Base-by-base conservation (phyloP, 2,888 invertebrate species). In the Aporophyla lueneburgensis region DNA sequence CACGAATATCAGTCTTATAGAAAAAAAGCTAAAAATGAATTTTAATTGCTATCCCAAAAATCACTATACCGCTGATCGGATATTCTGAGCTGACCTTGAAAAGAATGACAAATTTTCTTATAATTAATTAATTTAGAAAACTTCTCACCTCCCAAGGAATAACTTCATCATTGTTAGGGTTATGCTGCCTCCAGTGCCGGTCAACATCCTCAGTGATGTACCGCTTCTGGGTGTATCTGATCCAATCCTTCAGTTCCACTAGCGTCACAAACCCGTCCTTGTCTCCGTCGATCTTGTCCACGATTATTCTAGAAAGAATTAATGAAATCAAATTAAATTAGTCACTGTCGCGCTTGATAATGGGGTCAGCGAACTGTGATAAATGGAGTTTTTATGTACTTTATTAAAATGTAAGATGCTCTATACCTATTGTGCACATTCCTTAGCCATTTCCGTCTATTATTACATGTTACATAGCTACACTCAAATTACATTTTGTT, bases 211-310 rank as follows among this genome's bases (percentile, higher is more conserved):
- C 99, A 65, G 98, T 97, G 58, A 99, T 98, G 93, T 99, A 99
- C 73, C 99, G 97, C 89, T 98, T 98, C 95, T 99, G 99, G 0
- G 99, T 99, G 93, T 98, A 99, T 84, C 98, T 97, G 90, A 99
- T 99, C 99, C 99, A 99, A 87, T 98, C 98, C 93, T 99, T 99
- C 43, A 99, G 96, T 94, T 99, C 99, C 72, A 98, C 98, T 77
- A 98, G 97, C 0, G 98, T 97, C 5, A 99, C 97, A 86, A 97
- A 97, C 0, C 98, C 98, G 94, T 99, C 98, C 16, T 97, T 97
- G 93, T 99, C 98, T 14, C 97, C 97, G 93, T 99, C 99, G 85
- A 99, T 99, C 96, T 98, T 99, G 90, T 99, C 99, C 1, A 99
- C 98, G 87, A 99, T 99, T 87, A 99, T 94, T 83, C 99, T 99